Conservation (phyloP, 1,140 invertebrate genomes). For the Capitella teleta region DNA sequence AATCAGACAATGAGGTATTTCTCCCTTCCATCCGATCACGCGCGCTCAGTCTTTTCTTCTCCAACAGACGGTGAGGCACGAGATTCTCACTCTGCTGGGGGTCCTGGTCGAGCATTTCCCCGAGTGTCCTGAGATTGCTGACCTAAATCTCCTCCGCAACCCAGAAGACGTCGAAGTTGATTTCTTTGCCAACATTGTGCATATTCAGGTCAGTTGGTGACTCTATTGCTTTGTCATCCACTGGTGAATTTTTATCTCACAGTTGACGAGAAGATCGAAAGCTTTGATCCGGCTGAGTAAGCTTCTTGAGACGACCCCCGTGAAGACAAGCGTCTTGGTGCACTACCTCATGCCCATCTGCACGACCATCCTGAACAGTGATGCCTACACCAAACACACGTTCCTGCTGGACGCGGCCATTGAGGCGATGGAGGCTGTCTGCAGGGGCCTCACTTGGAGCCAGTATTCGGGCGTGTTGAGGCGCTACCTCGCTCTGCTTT, state of each 20-base stretch:
- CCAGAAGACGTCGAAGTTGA: conserved; percentile 71
- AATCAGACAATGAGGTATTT: conserved; percentile 30
- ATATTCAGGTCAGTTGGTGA: conserved; percentile 58
- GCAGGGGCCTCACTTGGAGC: conserved; percentile 69
- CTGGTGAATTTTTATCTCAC: too few species aligned
- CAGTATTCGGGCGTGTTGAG: conserved; percentile 70
- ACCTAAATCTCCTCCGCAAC: conserved; percentile 59
- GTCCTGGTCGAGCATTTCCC: conserved; percentile 54
- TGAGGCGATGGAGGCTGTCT: conserved; percentile 56
- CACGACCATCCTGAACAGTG: conserved; percentile 65
- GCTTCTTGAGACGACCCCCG: conserved; percentile 42
- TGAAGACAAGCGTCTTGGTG: conserved; percentile 58
- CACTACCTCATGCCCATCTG: conserved; percentile 77
- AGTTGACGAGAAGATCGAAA: too few species aligned
- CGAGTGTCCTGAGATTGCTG: conserved; percentile 49
- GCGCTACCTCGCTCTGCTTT: conserved; percentile 64
- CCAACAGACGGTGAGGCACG: conserved; percentile 52
- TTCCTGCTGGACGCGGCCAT: conserved; percentile 70
- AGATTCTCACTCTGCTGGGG: conserved; percentile 65
- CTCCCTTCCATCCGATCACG: too few species aligned
- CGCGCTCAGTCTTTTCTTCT: too few species aligned
- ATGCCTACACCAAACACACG: conserved; percentile 61
- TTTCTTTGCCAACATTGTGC: conserved; percentile 86
- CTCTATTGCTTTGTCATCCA: too few species aligned
- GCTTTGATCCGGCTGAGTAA: conserved; percentile 54